Evolutionary conservation across 2,888 invertebrate species (phyloP), one percentile per base, ranked within the genome.

Genomic region (Ophonus ardosiacus): DNA sequence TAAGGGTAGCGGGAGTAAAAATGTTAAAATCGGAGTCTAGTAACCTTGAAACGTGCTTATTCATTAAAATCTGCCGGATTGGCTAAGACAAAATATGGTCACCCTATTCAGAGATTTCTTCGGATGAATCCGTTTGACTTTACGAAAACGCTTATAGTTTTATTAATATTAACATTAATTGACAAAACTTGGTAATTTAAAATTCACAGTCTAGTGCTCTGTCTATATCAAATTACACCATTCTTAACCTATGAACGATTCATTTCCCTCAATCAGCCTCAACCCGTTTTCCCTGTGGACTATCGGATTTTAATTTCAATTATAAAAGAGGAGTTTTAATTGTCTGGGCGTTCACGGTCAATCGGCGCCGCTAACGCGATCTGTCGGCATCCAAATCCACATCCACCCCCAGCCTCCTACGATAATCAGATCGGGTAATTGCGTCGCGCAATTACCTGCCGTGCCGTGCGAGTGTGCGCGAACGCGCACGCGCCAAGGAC

Each of bases 221-320:
- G 6, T 43, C 43, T 10, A 51, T 51, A 51, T 51, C 43, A 51
- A 8, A 51, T 51, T 51, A 51, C 43, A 51, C 0, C 43, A 51
- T 51, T 43, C 43, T 43, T 74, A 74, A 43, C 43, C 40, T 74
- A 43, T 40, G 43, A 74, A 74, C 71, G 71, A 74, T 74, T 74
- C 17, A 74, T 74, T 74, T 74, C 71, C 71, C 43, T 18, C 43
- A 74, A 74, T 74, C 71, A 74, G 40, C 13, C 18, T 7, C 31
- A 31, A 4, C 31, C 68, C 15, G 10, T 51, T 21, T 0, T 57
- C 43, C 65, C 81, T 0, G 17, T 40, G 81, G 81, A 65, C 81
- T 63, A 84, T 86, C 71, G 85, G 82, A 86, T 86, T 86, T 86
- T 86, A 86, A 86, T 86, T 84, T 86, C 85, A 86, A 86, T 86